Percentiles rank a stretch among this genome's conserved stretches.
phyloP scores from a whole-genome alignment of 2,797 vertebrate species.

The Manis crassicaudata region DNA sequence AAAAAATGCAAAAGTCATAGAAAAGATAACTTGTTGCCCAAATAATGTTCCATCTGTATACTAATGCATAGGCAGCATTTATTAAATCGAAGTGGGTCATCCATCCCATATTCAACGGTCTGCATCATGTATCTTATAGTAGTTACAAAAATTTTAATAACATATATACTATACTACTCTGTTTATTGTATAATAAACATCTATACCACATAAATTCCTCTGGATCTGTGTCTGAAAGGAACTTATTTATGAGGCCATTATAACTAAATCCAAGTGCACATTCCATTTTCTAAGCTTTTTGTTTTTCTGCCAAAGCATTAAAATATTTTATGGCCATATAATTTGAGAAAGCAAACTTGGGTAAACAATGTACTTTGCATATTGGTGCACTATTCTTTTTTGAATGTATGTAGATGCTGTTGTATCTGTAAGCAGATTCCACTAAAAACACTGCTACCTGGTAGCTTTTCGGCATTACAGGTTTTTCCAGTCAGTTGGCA shows the following conservation, averaged over 20 bases:
- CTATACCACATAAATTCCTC: not conserved
- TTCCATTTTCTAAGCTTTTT: not conserved
- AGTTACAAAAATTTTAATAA: not conserved
- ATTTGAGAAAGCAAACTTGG: not conserved
- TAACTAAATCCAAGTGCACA: not conserved
- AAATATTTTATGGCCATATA: not conserved
- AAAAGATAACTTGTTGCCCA: not conserved
- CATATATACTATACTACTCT: not conserved
- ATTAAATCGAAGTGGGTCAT: not conserved
- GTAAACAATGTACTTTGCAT: not conserved
- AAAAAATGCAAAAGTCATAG: not conserved
- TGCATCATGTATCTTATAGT: not conserved
- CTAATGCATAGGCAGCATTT: not conserved
- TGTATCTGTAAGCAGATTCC: not conserved
- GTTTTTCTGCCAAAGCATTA: not conserved
- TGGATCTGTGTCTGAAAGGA: not conserved
- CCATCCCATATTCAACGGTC: not conserved
- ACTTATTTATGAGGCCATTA: not conserved
- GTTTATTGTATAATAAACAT: not conserved
- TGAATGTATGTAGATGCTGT: not conserved
- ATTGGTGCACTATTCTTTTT: not conserved
- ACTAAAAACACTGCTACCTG: not conserved
- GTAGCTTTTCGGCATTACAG: not conserved
- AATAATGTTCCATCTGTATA: not conserved
- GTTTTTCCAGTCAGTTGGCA: not conserved